Conservation (phyloP, 1,140 invertebrate genomes). For the Stegodyphus dumicola region DNA sequence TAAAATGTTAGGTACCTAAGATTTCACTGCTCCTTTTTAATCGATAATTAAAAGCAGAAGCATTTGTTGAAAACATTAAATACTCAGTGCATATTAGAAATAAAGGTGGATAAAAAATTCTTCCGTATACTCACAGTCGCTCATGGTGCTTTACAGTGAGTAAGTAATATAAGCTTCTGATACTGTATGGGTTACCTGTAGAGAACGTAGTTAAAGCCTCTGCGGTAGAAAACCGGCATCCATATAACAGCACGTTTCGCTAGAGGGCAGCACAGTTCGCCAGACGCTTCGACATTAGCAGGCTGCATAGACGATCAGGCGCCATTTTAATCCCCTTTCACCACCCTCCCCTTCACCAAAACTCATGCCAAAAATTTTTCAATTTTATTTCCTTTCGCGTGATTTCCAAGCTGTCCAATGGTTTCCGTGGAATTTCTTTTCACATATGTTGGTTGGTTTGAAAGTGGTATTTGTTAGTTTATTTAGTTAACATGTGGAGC, state of each 20-base stretch:
- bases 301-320: constrained; percentile 19
- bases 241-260: background rate
- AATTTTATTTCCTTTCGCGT: background rate
- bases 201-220: constrained; percentile 14
- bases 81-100: background rate
- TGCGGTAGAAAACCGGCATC: constrained; percentile 7
- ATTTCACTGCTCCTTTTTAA: background rate
- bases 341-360: background rate
- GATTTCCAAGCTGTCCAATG: background rate
- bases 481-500: too few relatives aligned
- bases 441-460: too few relatives aligned
- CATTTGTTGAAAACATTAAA: background rate
- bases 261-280: constrained; percentile 44
- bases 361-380: background rate
- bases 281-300: constrained; percentile 12
- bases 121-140: constrained; percentile 26
- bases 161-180: background rate
- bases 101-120: background rate
- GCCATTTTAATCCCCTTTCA: constrained; percentile 23
- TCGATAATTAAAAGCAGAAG: background rate
- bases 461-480: too few relatives aligned
- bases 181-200: constrained; percentile 15
- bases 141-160: background rate
- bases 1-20: constrained; percentile 6
- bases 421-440: background rate